Conservation (phyloP, 2,888 invertebrate genomes). For the Galerucella nymphaeae region DNA sequence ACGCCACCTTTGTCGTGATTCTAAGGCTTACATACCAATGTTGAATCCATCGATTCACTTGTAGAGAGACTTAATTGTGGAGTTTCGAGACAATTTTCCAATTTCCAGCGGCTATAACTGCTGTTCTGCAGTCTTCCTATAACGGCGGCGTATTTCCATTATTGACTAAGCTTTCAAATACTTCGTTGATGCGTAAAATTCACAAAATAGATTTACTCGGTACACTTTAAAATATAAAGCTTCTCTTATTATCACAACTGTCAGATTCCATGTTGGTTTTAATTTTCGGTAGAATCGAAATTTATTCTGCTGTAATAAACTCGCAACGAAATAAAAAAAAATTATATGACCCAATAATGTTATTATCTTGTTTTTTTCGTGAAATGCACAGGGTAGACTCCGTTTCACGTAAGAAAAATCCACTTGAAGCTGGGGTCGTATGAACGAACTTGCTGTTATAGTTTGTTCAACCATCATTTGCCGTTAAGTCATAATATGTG, state of each 20-base stretch:
- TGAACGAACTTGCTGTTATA: too few species aligned
- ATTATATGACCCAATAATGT: too few species aligned
- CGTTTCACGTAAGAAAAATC: too few species aligned
- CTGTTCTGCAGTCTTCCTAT: slow-evolving; percentile 11
- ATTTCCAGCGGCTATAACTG: slow-evolving; percentile 45
- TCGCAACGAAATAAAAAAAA: too few species aligned
- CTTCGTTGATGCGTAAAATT: slow-evolving; percentile 3
- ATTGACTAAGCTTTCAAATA: slow-evolving; percentile 8
- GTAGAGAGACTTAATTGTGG: slow-evolving; percentile 54
- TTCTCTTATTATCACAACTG: background rate
- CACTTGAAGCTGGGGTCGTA: too few species aligned
- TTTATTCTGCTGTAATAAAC: too few species aligned
- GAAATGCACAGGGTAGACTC: too few species aligned
- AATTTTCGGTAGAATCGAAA: too few species aligned
- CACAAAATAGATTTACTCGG: background rate
- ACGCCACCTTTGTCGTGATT: slow-evolving; percentile 46
- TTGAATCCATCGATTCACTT: slow-evolving; percentile 60
- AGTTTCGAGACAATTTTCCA: slow-evolving; percentile 50
- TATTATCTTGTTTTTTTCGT: too few species aligned
- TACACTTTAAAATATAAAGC: background rate
- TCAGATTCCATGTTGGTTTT: too few species aligned
- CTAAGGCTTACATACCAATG: slow-evolving; percentile 56
- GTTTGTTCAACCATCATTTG: too few species aligned
- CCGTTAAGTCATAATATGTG: too few species aligned
- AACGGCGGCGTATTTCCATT: slow-evolving; percentile 8